Evolutionary conservation across 2,888 invertebrate genomes (phyloP).

Genomic region (Tenthredo livida): DNA sequence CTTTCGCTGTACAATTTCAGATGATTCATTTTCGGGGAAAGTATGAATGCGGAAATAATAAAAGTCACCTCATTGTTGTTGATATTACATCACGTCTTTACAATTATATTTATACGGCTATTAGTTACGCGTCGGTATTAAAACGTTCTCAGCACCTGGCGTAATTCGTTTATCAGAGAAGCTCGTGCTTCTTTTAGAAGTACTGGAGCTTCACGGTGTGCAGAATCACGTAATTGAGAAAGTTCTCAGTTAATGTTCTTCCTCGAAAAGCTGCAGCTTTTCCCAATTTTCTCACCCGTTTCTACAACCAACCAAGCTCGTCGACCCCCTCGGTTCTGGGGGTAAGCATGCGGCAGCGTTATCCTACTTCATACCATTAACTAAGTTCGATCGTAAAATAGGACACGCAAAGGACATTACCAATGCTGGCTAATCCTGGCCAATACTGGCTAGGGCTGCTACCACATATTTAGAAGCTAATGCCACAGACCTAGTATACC

Average conservation of each 20-base stretch:
- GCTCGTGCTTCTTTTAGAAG: background rate
- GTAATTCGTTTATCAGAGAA: background rate
- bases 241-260: slow-evolving; percentile 31
- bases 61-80: background rate
- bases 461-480: background rate
- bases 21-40: too few relatives aligned
- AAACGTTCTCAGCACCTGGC: background rate
- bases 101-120: background rate
- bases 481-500: background rate
- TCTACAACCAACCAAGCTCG: background rate
- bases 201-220: background rate
- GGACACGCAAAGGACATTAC: slow-evolving; percentile 38
- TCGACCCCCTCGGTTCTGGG: background rate
- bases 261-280: background rate
- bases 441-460: background rate
- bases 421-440: slow-evolving; percentile 3
- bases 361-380: background rate
- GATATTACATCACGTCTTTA: background rate
- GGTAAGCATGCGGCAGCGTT: background rate
- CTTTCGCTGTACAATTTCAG: too few relatives aligned
- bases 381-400: slow-evolving; percentile 34
- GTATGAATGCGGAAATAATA: background rate
- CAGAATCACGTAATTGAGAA: slow-evolving; percentile 16
- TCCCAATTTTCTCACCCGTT: background rate
- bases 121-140: background rate